Base-by-base conservation (phyloP, 2,888 invertebrate species). In the Andrena flavipes region DNA sequence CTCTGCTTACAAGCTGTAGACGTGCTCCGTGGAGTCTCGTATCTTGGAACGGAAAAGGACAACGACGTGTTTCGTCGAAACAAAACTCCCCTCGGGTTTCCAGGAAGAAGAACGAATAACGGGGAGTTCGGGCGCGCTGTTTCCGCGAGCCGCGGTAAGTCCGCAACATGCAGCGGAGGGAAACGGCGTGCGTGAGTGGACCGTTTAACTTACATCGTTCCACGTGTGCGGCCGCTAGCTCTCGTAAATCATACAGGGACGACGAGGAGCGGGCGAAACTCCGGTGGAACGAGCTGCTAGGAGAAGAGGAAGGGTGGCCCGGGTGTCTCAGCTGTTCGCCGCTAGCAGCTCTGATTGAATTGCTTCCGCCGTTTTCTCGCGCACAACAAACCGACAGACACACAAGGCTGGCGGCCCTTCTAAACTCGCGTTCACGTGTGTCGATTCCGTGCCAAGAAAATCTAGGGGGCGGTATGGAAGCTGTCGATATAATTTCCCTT, bases 301-400 rank as follows among this genome's bases (percentile, higher is more conserved):
- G 26, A 64, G 72, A 77, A 54, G 82, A 78, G 65, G 74, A 76
- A 75, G 85, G 73, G 82, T 74, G 63, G 76, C 54, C 54, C 29
- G 60, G 79, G 82, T 89, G 92, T 90, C 93, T 92, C 93, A 93
- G 92, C 92, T 93, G 93, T 87, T 92, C 85, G 87, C 82, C 86
- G 90, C 90, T 90, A 82, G 84, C 87, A 86, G 87, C 90, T 91
- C 91, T 91, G 92, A 93, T 93, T 93, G 93, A 93, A 93, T 93
- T 92, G 92, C 92, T 90, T 90, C 88, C 87, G 84, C 74, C 73
- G 69, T 85, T 87, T 84, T 75, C 74, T 68, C 76, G 75, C 42
- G 72, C 48, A 67, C 65, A 80, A 77, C 76, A 76, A 72, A 82
- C 73, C 75, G 23, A 30, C 59, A 29, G 62, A 33, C 69, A 51